Conservation (phyloP, 2,888 invertebrate genomes). For the Campoplex capitator region DNA sequence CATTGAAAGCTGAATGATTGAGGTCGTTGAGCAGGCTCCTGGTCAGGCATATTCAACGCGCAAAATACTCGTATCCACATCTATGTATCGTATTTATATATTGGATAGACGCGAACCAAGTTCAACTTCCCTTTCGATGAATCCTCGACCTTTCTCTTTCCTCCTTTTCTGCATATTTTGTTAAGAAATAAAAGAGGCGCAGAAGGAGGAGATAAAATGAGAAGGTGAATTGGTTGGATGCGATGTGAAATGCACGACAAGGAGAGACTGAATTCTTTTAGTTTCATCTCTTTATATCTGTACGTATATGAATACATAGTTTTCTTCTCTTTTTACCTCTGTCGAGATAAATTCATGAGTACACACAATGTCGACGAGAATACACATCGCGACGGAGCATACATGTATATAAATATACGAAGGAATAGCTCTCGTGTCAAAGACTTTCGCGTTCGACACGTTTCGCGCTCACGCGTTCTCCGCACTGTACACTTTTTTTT, state of each 20-base stretch:
- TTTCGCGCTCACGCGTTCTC: slow-evolving; percentile 34
- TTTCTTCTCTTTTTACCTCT: background rate
- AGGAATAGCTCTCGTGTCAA: slow-evolving; percentile 67
- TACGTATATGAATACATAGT: background rate
- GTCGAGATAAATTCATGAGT: slow-evolving; percentile 72
- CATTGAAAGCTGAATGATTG: background rate
- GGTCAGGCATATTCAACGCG: background rate
- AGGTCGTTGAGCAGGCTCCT: background rate
- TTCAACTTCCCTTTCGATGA: slow-evolving; percentile 40
- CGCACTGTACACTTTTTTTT: background rate
- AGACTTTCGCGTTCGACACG: slow-evolving; percentile 54
- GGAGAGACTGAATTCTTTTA: slow-evolving; percentile 23
- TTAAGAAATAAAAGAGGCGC: slow-evolving; percentile 6
- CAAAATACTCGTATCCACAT: background rate
- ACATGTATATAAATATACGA: slow-evolving; percentile 62
- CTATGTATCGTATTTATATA: background rate
- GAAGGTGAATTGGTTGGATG: slow-evolving; percentile 48
- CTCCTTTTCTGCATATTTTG: slow-evolving; percentile 27
- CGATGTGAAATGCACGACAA: slow-evolving; percentile 25
- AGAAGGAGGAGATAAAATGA: slow-evolving; percentile 24
- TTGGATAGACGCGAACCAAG: background rate
- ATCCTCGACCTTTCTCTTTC: slow-evolving; percentile 33
- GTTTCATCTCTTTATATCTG: background rate
- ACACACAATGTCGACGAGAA: slow-evolving; percentile 62
- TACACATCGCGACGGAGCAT: slow-evolving; percentile 8